These are phyloP conservation scores for Hippocampus abdominalis DNA, from an alignment of 2,113 vertebrate genomes.

Conservation along the genomic window DNA sequence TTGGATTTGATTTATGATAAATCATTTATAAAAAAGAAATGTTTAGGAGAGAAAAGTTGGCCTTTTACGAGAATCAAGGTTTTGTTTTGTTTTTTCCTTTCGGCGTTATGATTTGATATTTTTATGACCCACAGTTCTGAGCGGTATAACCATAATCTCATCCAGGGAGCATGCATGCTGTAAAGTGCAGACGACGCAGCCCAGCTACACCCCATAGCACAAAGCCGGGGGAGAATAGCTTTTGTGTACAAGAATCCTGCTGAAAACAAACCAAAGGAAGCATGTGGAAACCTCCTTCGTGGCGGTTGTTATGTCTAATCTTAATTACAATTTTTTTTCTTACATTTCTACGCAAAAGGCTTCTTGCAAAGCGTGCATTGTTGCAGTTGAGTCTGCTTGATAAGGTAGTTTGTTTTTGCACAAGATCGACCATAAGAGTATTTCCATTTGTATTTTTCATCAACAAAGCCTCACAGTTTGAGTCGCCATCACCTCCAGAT, in stretches of 20 bases:
- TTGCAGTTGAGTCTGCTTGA: background rate
- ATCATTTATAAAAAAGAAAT: no score
- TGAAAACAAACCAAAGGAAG: slow-evolving; percentile 11
- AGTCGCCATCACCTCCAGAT: slow-evolving; percentile 19
- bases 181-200: background rate
- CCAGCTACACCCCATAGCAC: background rate
- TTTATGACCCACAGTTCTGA: background rate
- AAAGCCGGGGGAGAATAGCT: background rate
- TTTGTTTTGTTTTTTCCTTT: background rate
- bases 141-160: background rate
- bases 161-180: background rate
- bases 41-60: no score
- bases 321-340: background rate
- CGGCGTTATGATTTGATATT: background rate
- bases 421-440: background rate
- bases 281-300: background rate
- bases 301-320: background rate
- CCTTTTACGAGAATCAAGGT: background rate
- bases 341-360: slow-evolving; percentile 1
- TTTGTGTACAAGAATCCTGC: background rate
- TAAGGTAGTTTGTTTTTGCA: background rate
- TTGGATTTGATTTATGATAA: no score
- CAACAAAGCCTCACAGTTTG: background rate
- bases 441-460: slow-evolving; percentile 9
- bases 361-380: background rate